These are phyloP conservation scores for Aricia artaxerxes DNA, from an alignment of 2,888 invertebrate species.

Conservation along the genomic window DNA sequence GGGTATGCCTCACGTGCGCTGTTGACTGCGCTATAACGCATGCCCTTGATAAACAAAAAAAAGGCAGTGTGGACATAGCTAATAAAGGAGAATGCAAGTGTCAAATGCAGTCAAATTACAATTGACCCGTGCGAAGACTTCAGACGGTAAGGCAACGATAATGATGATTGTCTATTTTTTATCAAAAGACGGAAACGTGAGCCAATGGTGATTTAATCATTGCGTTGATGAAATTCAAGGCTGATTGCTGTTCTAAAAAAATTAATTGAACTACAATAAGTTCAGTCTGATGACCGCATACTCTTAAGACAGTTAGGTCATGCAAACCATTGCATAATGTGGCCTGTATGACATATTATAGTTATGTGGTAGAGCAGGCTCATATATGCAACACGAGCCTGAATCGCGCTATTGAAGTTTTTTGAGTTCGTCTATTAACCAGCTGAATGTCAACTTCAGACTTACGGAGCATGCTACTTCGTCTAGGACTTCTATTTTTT, in stretches of 20 bases:
- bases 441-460: too few relatives aligned
- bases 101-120: neutral
- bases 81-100: neutral
- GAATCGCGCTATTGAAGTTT: neutral
- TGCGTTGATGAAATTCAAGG: slow-evolving; percentile 15
- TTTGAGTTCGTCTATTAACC: too few relatives aligned
- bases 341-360: neutral
- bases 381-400: neutral
- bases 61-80: too few relatives aligned
- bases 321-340: neutral
- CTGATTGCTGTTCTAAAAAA: neutral
- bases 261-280: neutral
- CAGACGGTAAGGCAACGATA: neutral
- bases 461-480: neutral
- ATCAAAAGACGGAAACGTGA: slow-evolving; percentile 7
- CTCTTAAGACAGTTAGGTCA: neutral
- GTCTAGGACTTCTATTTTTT: neutral
- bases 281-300: neutral
- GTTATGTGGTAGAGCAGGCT: neutral
- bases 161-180: slow-evolving; percentile 1
- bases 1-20: too few relatives aligned
- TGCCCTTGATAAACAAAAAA: too few relatives aligned
- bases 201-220: slow-evolving; percentile 10
- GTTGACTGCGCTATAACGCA: too few relatives aligned
- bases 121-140: slow-evolving; percentile 7